Base-by-base conservation (phyloP, 1,140 invertebrate species). In the Bombus cullumanus region DNA sequence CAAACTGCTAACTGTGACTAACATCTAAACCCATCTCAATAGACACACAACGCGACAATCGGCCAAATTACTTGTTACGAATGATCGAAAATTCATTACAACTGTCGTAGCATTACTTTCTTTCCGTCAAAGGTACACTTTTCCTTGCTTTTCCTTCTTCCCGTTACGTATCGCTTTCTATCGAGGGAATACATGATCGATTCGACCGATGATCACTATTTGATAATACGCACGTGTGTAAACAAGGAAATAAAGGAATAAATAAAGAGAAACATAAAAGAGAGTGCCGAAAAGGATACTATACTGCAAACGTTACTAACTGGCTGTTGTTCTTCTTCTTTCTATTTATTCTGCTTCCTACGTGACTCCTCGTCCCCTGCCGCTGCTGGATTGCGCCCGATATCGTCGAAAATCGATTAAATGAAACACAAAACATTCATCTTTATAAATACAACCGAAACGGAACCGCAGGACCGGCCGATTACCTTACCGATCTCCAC, bases 281-380 rank as follows among this genome's bases (percentile, higher is more conserved):
- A 82, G 59, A 69, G 34, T 76, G 57, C 53, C n/a, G 71, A 78
- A 43, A 82, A 41, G 53, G 57, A 37, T 37, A 64, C 39, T 64
- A 47, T 73, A 83, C 31, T 43, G 53, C 22, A 69, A 75, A 75
- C 75, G 37, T 85, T 73, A 89, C 89, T 94, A 94, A 94, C 92
- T 81, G 87, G 92, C 90, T 93, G 88, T 94, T 93, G 89, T 93
- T 94, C 89, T 94, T 94, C 91, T 93, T 94, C 88, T 93, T 93
- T 94, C 88, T 93, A 93, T 94, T 78, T 92, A 92, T 88, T 90
- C 86, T 92, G 92, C 87, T 90, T 92, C 86, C 88, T 82, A 92
- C 82, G 92, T 93, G 92, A 93, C 92, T 93, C 90, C 92, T 92
- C 93, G 89, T 91, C 88, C 92, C 85, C 87, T 88, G 89, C 84